A percentile compares a stretch with the other conserved stretches of the same genome.
Evolutionary conservation across 2,888 invertebrate genomes (phyloP).

Genomic region (Drosophila limbata): DNA sequence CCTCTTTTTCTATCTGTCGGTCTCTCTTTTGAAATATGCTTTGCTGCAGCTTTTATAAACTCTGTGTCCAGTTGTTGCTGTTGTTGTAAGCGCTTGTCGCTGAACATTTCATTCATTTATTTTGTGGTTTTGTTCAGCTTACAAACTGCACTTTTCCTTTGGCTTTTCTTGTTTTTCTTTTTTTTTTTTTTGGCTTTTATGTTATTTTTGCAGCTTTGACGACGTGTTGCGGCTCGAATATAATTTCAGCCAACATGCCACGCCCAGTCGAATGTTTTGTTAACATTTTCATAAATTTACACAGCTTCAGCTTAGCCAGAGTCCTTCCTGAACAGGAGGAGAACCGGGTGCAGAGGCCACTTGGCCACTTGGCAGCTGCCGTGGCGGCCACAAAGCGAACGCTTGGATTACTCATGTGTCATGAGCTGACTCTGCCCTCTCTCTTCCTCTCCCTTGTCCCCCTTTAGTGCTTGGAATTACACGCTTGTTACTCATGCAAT

Average conservation of each 20-base stretch:
- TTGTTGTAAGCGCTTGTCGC: conserved; percentile 52
- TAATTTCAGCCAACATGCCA: conserved; percentile 60
- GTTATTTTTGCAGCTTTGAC: conserved; percentile 7
- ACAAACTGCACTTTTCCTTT: conserved; percentile 48
- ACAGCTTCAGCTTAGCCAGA: conserved; percentile 33
- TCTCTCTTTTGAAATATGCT: conserved; percentile 56
- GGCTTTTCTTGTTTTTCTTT: conserved; percentile 12
- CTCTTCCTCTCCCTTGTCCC: background rate
- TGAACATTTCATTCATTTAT: conserved; percentile 73
- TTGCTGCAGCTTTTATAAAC: conserved; percentile 63
- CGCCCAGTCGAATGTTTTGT: conserved; percentile 55
- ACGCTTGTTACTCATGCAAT: conserved; percentile 77
- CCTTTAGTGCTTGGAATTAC: conserved; percentile 53
- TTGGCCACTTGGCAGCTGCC: conserved; percentile 43
- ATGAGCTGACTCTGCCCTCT: conserved; percentile 31
- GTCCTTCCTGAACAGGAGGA: background rate
- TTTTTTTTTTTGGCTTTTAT: background rate
- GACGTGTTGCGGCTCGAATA: conserved; percentile 54
- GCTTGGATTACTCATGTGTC: conserved; percentile 49
- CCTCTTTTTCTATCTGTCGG: conserved; percentile 11
- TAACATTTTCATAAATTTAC: conserved; percentile 63
- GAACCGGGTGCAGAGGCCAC: conserved; percentile 17
- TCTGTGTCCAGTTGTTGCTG: conserved; percentile 29
- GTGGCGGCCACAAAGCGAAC: conserved; percentile 39
- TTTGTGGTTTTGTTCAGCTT: conserved; percentile 72